Base-by-base conservation (phyloP, 92 coral and sea anemone genomes). In the Micromussa lordhowensis region DNA sequence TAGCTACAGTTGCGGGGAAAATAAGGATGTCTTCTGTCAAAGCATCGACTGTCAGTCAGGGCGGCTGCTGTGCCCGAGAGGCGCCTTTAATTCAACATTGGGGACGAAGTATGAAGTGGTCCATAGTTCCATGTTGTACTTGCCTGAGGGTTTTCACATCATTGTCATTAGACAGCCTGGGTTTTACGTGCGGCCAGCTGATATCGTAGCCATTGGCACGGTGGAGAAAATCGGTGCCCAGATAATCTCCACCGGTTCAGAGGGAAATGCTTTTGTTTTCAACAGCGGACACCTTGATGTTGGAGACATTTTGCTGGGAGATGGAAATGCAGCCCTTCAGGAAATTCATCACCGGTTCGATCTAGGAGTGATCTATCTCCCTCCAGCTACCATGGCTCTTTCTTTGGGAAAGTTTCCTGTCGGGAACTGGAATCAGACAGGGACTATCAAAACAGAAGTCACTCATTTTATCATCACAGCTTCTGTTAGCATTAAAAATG, bases 201-300 rank as follows among this genome's bases (percentile, higher is more conserved):
- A 94, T 40, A 77, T 92, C 16, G 55, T 90, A 13, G 95, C 93
- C 7, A n/a, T 94, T 68, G 87, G 88, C 32, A 64, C 92, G 5
- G 86, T 92, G 26, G 83, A 78, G 40, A 79, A 31, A 7, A 63
- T 24, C n/a, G 82, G 93, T 32, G 94, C 94, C 32, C 87, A 69
- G 40, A 48, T 93, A 22, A 31, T 79, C 53, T 66, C 57, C 5
- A 22, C 44, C 12, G 30, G 51, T 49, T 29, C 78, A 48, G 86
- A 58, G 31, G 86, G 78, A 18, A 70, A 49, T 69, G 78, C 86
- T 22, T 70, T 83, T 83, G 48, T 51, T 32, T 83, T 70, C 22
- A 48, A 53, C 53, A 6, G 32, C 16, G 59, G 35, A 6, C 77
- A 83, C 68, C 31, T 83, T 49, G 6, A 28, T 26, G 78, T 83